Evolutionary conservation across 2,797 vertebrate genomes (phyloP).

Genomic region (Rhadinocentrus ornatus): DNA sequence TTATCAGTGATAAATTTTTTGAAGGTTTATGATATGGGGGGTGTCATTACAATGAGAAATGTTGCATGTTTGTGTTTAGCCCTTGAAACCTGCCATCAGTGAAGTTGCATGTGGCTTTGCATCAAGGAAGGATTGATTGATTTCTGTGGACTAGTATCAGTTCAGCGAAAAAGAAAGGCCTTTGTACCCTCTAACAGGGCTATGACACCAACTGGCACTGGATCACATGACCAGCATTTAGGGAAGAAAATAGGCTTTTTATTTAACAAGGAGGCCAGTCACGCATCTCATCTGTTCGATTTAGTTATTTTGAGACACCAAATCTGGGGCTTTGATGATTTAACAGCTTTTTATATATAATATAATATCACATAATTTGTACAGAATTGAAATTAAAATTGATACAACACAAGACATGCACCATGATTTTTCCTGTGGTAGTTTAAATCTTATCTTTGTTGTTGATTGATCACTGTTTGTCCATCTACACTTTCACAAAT

Average conservation of each 20-base stretch:
- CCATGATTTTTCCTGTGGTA: no score
- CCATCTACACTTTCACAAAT: no score
- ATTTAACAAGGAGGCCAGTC: slow-evolving; percentile 14
- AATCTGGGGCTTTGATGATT: not conserved
- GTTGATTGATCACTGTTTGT: no score
- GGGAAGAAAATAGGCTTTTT: slow-evolving; percentile 16
- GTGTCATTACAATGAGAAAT: slow-evolving; percentile 35
- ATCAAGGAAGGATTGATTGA: slow-evolving; percentile 36
- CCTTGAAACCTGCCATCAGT: slow-evolving; percentile 30
- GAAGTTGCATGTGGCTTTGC: slow-evolving; percentile 30
- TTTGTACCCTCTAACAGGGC: slow-evolving; percentile 61
- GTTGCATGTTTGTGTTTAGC: slow-evolving; percentile 15
- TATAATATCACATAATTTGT: not conserved
- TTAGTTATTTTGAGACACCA: not conserved
- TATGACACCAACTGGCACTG: slow-evolving; percentile 69
- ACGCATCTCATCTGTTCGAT: slow-evolving; percentile 39
- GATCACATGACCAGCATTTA: slow-evolving; percentile 52
- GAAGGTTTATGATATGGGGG: slow-evolving; percentile 22
- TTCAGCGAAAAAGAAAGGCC: slow-evolving; percentile 50
- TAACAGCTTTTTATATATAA: not conserved
- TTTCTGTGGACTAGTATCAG: slow-evolving; percentile 38
- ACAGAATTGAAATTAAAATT: no score
- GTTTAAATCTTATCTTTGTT: no score
- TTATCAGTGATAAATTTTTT: slow-evolving; percentile 29
- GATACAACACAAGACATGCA: no score